Percentiles rank a stretch among this genome's conserved stretches.
phyloP scores from a whole-genome alignment of 2,797 vertebrate genomes.

The Cygnus olor region DNA sequence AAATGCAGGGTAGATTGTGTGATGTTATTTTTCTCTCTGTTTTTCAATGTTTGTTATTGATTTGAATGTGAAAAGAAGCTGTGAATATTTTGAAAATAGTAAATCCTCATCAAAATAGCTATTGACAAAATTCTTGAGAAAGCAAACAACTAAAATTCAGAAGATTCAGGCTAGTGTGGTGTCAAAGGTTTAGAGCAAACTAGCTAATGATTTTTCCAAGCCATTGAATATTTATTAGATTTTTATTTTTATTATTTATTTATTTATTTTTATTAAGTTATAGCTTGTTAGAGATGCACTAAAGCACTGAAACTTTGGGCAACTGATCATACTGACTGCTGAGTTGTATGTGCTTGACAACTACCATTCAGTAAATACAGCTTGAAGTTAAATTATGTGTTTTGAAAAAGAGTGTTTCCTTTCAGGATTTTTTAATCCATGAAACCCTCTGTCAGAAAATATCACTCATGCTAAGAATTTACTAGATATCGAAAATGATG shows the following conservation, averaged over 20 bases:
- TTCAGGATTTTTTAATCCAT: slow-evolving; percentile 37
- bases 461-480: background rate
- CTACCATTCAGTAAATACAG: slow-evolving; percentile 37
- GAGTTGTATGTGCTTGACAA: background rate
- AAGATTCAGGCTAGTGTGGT: background rate
- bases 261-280: slow-evolving; percentile 3
- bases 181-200: slow-evolving; percentile 24
- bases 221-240: background rate
- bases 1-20: background rate
- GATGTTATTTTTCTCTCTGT: background rate
- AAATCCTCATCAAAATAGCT: background rate
- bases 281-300: slow-evolving; percentile 15
- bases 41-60: slow-evolving; percentile 21
- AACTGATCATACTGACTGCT: slow-evolving; percentile 39
- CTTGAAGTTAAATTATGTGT: slow-evolving; percentile 22
- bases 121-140: slow-evolving; percentile 33
- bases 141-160: background rate
- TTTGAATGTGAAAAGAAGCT: slow-evolving; percentile 38
- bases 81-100: slow-evolving; percentile 53
- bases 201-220: slow-evolving; percentile 19
- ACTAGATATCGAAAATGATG: background rate
- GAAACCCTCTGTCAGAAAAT: slow-evolving; percentile 25
- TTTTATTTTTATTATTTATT: background rate
- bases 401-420: slow-evolving; percentile 32
- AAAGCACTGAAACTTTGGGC: background rate